Evolutionary conservation across 2,797 vertebrate species (phyloP).

Genomic region (Sebastes reedi): DNA sequence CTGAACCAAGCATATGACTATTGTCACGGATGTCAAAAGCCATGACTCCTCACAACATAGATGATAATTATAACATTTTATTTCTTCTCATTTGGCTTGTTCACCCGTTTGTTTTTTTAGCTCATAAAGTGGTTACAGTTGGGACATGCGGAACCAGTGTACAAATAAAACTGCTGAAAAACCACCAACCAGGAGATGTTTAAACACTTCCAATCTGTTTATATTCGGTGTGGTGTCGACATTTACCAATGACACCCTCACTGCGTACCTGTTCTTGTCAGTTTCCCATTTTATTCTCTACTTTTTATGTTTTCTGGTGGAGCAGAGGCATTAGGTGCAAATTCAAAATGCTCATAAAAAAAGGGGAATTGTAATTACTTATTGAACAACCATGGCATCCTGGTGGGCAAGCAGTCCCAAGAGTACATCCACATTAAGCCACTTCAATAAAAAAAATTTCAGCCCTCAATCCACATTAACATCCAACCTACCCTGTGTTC

Average conservation of each 20-base stretch:
- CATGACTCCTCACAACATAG: background rate
- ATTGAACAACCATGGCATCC: background rate
- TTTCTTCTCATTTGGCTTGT: background rate
- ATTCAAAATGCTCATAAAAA: background rate
- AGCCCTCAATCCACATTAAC: background rate
- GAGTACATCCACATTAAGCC: background rate
- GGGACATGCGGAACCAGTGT: background rate
- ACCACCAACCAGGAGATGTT: background rate
- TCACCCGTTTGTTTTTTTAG: background rate
- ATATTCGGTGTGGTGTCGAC: background rate
- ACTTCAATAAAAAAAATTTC: background rate
- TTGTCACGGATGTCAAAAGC: background rate
- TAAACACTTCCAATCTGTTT: background rate
- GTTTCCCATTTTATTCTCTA: background rate
- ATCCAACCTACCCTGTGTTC: background rate
- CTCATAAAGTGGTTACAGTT: background rate
- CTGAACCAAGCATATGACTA: background rate
- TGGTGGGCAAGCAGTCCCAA: background rate
- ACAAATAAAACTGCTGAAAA: background rate
- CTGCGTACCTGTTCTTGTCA: background rate
- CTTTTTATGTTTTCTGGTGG: background rate
- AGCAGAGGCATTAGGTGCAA: background rate
- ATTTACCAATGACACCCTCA: background rate
- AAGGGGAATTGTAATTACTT: background rate
- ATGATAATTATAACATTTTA: background rate